A percentile compares a stretch with the other conserved stretches of the same genome.
These are phyloP conservation scores for Pollenia angustigena DNA, from an alignment of 2,888 invertebrate species.

Conservation along the genomic window DNA sequence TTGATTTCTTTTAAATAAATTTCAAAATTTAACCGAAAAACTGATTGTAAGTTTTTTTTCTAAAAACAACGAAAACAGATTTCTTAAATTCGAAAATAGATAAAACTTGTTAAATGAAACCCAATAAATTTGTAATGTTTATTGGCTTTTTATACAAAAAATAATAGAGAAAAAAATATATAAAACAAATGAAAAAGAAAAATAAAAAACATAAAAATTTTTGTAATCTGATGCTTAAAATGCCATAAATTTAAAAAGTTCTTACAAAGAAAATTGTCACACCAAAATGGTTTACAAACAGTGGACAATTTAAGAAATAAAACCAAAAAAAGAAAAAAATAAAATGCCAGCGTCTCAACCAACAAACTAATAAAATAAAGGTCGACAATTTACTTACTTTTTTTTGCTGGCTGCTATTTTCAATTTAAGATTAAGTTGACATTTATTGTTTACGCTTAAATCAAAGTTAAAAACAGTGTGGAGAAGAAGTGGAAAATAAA, in stretches of 20 bases:
- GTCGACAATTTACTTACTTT: background rate
- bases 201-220: slow-evolving; percentile 39
- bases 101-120: slow-evolving; percentile 42
- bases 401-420: slow-evolving; percentile 54
- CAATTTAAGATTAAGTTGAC: slow-evolving; percentile 84
- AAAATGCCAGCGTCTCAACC: background rate
- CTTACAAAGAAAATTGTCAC: slow-evolving; percentile 4
- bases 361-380: slow-evolving; percentile 4
- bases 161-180: background rate
- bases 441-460: slow-evolving; percentile 84
- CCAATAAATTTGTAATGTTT: slow-evolving; percentile 66
- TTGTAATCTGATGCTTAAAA: slow-evolving; percentile 71
- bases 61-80: background rate
- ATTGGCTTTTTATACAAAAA: slow-evolving; percentile 49
- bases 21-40: background rate
- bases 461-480: slow-evolving; percentile 68
- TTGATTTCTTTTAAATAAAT: background rate
- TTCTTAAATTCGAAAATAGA: background rate
- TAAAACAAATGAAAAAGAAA: background rate
- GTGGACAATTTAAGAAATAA: slow-evolving; percentile 33
- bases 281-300: slow-evolving; percentile 22
- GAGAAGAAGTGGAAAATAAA: background rate
- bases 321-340: too few species aligned
- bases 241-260: slow-evolving; percentile 67
- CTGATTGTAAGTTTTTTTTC: background rate